phyloP scores from a whole-genome alignment of 2,797 vertebrate species.

The Coranthus polyacanthus region DNA sequence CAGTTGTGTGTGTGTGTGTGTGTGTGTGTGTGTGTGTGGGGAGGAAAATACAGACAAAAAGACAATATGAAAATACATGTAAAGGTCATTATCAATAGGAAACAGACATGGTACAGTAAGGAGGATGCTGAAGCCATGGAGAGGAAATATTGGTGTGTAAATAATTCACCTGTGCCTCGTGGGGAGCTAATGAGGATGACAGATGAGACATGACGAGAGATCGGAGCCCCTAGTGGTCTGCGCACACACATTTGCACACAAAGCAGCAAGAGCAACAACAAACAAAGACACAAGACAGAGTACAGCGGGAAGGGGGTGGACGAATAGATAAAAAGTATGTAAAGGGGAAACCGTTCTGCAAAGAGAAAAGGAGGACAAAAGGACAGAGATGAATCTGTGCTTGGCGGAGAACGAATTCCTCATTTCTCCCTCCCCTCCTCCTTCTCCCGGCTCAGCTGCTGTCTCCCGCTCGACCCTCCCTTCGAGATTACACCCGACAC shows the following conservation, averaged over 20 bases:
- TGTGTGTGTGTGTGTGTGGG: background rate
- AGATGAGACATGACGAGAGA: conserved; percentile 65
- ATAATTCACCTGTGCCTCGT: conserved; percentile 67
- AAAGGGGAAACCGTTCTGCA: conserved; percentile 25
- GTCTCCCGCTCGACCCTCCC: conserved; percentile 24
- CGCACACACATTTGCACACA: conserved; percentile 22
- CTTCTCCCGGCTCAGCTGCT: conserved; percentile 39
- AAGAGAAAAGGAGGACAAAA: conserved; percentile 31
- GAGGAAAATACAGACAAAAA: conserved; percentile 9
- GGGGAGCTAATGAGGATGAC: conserved; percentile 74
- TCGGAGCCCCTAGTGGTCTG: conserved; percentile 40
- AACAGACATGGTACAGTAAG: conserved; percentile 21
- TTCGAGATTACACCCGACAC: conserved; percentile 40
- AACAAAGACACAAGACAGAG: conserved; percentile 24
- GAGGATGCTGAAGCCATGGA: conserved; percentile 1
- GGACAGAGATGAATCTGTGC: conserved; percentile 46
- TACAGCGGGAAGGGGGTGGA: background rate
- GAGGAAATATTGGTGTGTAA: conserved; percentile 39
- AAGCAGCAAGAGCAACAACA: conserved; percentile 23
- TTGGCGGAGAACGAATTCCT: conserved; percentile 27
- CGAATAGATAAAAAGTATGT: conserved; percentile 5
- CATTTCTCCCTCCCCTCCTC: background rate
- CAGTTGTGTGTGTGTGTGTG: background rate
- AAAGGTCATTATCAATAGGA: conserved; percentile 64
- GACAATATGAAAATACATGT: conserved; percentile 36